Evolutionary conservation across 2,888 invertebrate species (phyloP), one percentile per base, ranked within the genome.

Genomic region (Scrobipalpa costella): DNA sequence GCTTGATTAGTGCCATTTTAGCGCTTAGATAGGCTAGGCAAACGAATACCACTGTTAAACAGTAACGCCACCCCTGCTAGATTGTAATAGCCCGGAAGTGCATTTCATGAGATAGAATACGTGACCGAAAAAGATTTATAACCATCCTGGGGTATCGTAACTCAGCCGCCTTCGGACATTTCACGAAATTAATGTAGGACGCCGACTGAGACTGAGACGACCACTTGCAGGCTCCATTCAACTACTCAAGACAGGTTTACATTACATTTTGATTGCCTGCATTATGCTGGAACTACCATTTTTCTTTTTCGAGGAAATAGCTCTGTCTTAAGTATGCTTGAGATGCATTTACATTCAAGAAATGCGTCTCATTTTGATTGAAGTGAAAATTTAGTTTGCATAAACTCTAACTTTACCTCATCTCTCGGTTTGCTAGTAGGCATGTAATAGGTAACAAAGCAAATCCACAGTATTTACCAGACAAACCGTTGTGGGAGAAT

Each of bases 121-220:
- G 80, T 79, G 79, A 74, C 77, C 80, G 76, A 76, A 79, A 79
- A 79, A 80, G 80, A 84, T 83, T 84, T 83, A 84, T 83, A 70
- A 70, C 71, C 66, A 64, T 70, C 68, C 73, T 71, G 67, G 71
- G 71, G 73, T 75, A 75, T 77, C 73, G 79, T 81, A 83, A 83
- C 80, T 81, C 79, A 74, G 72, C 73, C 75, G 77, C 72, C 74
- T 76, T 74, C 74, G 73, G 76, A 75, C 78, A 71, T 71, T 73
- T 71, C 71, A 64, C 66, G 71, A 76, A 78, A 80, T 78, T 81
- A 80, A 79, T 77, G 77, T 72, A 76, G 75, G 73, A 70, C 68
- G 73, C 73, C 71, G 76, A 63, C 64, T 52, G 58, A 61, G 50
- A 38, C 36, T 62, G 49, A 50, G 47, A 34, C 15, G 61, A 50